Evolutionary conservation across 2,888 invertebrate genomes (phyloP).

Genomic region (Oscheius sp.): DNA sequence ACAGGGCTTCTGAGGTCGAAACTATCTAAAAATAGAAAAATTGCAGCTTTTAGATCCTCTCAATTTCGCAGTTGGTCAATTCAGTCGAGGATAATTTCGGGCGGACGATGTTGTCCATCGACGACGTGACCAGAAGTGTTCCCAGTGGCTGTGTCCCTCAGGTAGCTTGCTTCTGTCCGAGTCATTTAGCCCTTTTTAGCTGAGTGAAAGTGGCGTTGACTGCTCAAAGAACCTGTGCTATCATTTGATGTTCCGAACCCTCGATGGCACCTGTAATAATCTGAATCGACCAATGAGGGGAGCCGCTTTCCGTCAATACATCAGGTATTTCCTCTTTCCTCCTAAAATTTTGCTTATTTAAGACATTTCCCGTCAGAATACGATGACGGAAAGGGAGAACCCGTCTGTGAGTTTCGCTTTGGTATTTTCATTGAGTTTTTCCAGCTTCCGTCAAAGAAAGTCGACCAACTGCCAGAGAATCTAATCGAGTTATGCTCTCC

Average conservation of each 20-base stretch:
- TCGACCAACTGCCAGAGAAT: slow-evolving; percentile 67
- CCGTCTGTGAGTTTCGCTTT: slow-evolving; percentile 61
- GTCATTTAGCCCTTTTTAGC: slow-evolving; percentile 45
- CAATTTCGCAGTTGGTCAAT: slow-evolving; percentile 51
- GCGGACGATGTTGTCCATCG: slow-evolving; percentile 61
- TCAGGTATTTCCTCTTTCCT: slow-evolving; percentile 38
- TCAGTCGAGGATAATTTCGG: slow-evolving; percentile 62
- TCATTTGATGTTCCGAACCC: slow-evolving; percentile 78
- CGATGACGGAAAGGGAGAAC: slow-evolving; percentile 70
- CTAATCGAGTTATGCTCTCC: slow-evolving; percentile 66
- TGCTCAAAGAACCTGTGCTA: slow-evolving; percentile 70
- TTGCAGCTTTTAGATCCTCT: slow-evolving; percentile 43
- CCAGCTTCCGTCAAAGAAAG: slow-evolving; percentile 51
- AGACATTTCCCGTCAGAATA: slow-evolving; percentile 70
- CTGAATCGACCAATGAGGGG: slow-evolving; percentile 90
- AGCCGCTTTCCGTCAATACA: slow-evolving; percentile 83
- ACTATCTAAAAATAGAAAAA: not conserved
- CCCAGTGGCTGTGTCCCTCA: slow-evolving; percentile 69
- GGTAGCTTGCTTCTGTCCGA: slow-evolving; percentile 27
- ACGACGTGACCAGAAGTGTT: slow-evolving; percentile 70
- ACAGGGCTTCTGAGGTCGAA: slow-evolving; percentile 44
- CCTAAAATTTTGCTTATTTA: slow-evolving; percentile 26
- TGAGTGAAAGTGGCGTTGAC: slow-evolving; percentile 75
- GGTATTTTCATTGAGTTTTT: slow-evolving; percentile 17
- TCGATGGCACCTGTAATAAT: slow-evolving; percentile 97